These are phyloP conservation scores for Phymanthus crucifer DNA, from an alignment of 92 coral and sea anemone genomes.

Conservation along the genomic window DNA sequence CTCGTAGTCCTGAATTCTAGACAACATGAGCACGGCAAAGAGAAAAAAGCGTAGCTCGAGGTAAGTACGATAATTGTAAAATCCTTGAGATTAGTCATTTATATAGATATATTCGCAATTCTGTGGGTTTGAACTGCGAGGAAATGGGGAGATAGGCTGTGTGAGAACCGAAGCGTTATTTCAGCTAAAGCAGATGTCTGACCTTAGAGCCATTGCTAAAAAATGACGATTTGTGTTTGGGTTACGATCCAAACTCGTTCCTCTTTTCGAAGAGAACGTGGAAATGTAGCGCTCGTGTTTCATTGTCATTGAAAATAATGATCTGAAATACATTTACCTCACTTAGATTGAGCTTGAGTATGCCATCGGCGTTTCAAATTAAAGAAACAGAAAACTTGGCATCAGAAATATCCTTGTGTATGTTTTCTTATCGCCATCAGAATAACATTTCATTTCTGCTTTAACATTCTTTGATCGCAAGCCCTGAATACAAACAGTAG, in stretches of 20 bases:
- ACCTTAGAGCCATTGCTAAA: constrained; percentile 27
- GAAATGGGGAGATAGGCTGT: constrained; percentile 16
- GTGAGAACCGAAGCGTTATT: constrained; percentile 12
- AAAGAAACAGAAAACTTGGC: constrained; percentile 14
- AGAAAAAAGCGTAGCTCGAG: constrained; percentile 91
- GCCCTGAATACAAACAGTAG: background rate
- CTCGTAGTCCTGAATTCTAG: constrained; percentile 12
- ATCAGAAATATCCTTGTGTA: constrained; percentile 2
- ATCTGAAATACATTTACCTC: constrained; percentile 15
- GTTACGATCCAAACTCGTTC: constrained; percentile 23
- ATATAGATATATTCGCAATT: background rate
- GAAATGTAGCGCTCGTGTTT: background rate
- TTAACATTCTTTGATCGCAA: background rate
- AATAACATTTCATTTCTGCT: background rate
- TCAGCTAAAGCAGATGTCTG: constrained; percentile 35
- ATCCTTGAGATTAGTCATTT: background rate
- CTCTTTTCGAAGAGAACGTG: constrained; percentile 4
- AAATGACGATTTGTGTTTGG: constrained; percentile 17
- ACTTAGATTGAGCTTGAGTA: constrained; percentile 25
- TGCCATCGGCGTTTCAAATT: constrained; percentile 32
- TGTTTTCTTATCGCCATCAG: background rate
- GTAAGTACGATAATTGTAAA: constrained; percentile 46
- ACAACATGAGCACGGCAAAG: constrained; percentile 79
- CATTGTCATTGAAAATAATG: background rate
- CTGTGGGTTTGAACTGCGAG: background rate